These are phyloP conservation scores for Psilopsiagon aymara DNA, from an alignment of 2,113 vertebrate species.

Conservation along the genomic window DNA sequence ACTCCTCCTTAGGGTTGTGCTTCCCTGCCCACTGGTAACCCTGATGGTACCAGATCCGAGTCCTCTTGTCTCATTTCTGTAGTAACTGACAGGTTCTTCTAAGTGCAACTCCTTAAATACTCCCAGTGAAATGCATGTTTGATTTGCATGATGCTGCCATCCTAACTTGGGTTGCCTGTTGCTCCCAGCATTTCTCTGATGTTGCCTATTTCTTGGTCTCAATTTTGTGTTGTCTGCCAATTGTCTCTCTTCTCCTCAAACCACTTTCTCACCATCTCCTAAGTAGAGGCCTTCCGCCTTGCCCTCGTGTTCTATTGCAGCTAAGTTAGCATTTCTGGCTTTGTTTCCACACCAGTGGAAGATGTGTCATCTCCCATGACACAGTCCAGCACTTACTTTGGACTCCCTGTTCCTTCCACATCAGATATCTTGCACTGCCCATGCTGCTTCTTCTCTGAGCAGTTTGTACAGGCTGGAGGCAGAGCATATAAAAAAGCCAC, in stretches of 20 bases:
- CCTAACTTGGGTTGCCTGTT: background rate
- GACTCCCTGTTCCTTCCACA: background rate
- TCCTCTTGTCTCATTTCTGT: background rate
- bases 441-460: background rate
- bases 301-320: background rate
- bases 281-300: background rate
- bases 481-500: background rate
- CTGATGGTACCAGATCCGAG: accelerated
- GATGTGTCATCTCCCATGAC: background rate
- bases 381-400: background rate
- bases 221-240: background rate
- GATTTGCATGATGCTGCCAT: background rate
- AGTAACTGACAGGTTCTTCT: background rate
- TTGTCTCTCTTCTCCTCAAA: background rate
- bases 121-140: background rate
- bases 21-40: background rate
- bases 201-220: background rate
- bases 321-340: background rate
- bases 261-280: background rate
- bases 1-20: background rate
- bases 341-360: background rate
- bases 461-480: background rate
- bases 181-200: background rate
- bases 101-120: background rate
- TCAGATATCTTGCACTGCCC: background rate